Conservation (phyloP, 2,888 invertebrate genomes). For the Dysmachus trigonus region DNA sequence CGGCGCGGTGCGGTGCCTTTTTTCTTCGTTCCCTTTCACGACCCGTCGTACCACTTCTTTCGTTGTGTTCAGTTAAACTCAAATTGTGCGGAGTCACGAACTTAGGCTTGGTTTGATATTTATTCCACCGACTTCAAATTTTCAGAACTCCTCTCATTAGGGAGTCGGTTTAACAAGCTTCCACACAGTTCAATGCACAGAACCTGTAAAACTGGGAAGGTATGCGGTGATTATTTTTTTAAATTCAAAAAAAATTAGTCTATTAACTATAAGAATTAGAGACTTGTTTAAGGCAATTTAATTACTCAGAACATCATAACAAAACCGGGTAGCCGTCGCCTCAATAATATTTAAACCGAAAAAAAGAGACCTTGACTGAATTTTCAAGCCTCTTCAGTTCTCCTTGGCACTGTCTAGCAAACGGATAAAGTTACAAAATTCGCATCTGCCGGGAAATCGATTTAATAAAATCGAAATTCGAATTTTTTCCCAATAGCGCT, state of each 20-base stretch:
- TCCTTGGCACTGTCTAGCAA: background rate
- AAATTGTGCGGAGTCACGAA: slow-evolving; percentile 33
- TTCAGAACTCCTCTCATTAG: background rate
- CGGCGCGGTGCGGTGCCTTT: background rate
- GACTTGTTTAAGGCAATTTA: background rate
- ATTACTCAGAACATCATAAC: background rate
- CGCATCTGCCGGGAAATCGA: background rate
- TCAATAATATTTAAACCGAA: background rate
- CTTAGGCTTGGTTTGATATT: slow-evolving; percentile 28
- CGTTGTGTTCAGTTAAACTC: slow-evolving; percentile 11
- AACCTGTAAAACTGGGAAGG: background rate
- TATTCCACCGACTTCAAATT: slow-evolving; percentile 8
- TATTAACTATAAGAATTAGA: background rate
- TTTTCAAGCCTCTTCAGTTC: background rate
- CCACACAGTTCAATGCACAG: background rate
- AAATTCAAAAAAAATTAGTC: background rate
- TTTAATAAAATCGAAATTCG: background rate
- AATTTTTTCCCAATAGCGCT: background rate
- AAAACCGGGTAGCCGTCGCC: background rate
- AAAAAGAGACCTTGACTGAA: background rate
- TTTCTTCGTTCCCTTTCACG: slow-evolving; percentile 9
- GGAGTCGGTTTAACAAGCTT: background rate
- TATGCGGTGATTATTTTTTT: background rate
- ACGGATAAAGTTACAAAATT: background rate
- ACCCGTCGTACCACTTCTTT: background rate